A percentile compares a stretch with the other conserved stretches of the same genome.
phyloP scores from a whole-genome alignment of 2,113 vertebrate species.

The Patagioenas fasciata region DNA sequence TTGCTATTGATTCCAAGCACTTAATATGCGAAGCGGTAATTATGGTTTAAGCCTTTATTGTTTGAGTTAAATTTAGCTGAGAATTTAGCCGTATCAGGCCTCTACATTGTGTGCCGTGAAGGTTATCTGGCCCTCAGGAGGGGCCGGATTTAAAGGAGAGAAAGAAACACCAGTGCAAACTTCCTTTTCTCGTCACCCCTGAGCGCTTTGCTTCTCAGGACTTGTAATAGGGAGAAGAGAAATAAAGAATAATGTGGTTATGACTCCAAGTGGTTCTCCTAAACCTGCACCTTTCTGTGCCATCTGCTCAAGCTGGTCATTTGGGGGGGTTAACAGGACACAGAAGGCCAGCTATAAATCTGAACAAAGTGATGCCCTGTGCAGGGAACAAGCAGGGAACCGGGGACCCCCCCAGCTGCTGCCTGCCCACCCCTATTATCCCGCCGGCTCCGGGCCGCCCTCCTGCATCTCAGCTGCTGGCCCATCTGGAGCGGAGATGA shows the following conservation, averaged over 20 bases:
- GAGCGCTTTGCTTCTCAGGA: not conserved
- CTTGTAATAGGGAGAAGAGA: not conserved
- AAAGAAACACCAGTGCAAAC: not conserved
- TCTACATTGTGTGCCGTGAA: not conserved
- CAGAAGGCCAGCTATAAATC: constrained; percentile 31
- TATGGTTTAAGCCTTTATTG: not conserved
- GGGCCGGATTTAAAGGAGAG: constrained; percentile 1
- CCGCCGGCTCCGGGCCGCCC: not conserved
- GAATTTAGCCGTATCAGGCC: not conserved
- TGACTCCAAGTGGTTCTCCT: not conserved
- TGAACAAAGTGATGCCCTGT: not conserved
- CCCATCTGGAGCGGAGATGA: constrained; percentile 77
- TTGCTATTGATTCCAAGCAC: not conserved
- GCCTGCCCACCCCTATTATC: constrained; percentile 18
- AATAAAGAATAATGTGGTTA: rapidly evolving
- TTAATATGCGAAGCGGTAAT: not conserved
- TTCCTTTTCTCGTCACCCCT: not conserved
- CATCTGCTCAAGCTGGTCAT: not conserved
- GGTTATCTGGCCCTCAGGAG: constrained; percentile 29
- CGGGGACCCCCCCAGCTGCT: constrained; percentile 32
- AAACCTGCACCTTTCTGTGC: not conserved
- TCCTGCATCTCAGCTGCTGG: constrained; percentile 72
- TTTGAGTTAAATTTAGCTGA: constrained; percentile 37
- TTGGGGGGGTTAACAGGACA: rapidly evolving
- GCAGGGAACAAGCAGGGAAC: not conserved